Evolutionary conservation across 2,888 invertebrate species (phyloP).

Genomic region (Geophilus truncorum): DNA sequence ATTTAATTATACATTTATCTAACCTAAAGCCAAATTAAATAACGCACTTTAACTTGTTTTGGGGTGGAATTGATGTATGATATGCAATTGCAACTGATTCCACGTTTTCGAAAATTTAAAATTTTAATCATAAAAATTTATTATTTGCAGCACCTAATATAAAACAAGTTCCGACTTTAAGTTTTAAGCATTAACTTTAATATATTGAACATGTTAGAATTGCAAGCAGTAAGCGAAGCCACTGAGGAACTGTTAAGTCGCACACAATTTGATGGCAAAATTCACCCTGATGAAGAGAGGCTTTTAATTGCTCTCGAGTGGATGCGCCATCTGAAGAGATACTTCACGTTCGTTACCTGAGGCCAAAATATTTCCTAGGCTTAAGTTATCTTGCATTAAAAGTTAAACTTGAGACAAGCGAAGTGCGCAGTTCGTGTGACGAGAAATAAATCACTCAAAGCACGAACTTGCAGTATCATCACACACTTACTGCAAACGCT

Average conservation of each 20-base stretch:
- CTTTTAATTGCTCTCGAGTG: slow-evolving; percentile 21
- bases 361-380: neutral
- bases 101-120: too few species aligned
- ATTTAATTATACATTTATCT: too few species aligned
- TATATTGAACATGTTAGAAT: neutral
- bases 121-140: too few species aligned
- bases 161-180: neutral
- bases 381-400: neutral
- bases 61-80: too few species aligned
- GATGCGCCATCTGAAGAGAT: neutral
- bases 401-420: neutral
- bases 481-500: neutral
- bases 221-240: neutral
- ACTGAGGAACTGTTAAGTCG: slow-evolving; percentile 13
- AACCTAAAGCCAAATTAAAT: too few species aligned
- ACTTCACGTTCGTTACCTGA: neutral
- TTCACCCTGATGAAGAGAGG: slow-evolving; percentile 13
- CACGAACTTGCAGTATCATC: neutral
- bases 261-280: slow-evolving; percentile 13
- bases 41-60: too few species aligned
- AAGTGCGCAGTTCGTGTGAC: neutral
- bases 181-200: neutral
- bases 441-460: neutral
- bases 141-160: too few species aligned
- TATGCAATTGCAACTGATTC: too few species aligned